These are phyloP conservation scores for Dinomys branickii DNA, from an alignment of 2,113 vertebrate genomes.

Conservation along the genomic window DNA sequence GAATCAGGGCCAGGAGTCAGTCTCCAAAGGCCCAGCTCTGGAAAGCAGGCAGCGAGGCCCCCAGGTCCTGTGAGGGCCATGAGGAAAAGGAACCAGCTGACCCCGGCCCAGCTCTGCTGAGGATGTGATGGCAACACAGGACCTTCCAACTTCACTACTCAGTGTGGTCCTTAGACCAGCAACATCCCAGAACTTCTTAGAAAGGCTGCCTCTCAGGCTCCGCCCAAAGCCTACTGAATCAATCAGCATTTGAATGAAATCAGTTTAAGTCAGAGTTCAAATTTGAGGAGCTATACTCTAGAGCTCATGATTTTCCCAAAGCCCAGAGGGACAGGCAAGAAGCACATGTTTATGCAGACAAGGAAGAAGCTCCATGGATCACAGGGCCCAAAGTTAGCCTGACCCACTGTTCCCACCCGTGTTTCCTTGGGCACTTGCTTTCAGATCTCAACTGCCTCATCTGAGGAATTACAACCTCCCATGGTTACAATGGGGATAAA, in stretches of 20 bases:
- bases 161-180: not conserved
- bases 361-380: accelerated
- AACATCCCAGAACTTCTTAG: not conserved
- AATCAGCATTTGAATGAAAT: not conserved
- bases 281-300: too few species aligned
- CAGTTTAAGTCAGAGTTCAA: too few species aligned
- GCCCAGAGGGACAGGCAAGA: accelerated
- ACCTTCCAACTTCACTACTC: not conserved
- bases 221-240: accelerated
- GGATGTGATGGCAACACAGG: not conserved
- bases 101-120: not conserved
- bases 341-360: accelerated
- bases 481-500: not conserved
- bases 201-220: not conserved
- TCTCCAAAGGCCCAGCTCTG: not conserved
- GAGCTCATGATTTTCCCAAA: not conserved
- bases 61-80: not conserved
- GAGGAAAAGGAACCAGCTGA: not conserved
- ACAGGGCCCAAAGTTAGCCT: not conserved
- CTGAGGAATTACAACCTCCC: not conserved
- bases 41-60: not conserved
- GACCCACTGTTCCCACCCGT: not conserved
- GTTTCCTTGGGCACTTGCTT: not conserved
- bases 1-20: too few species aligned
- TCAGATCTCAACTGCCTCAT: not conserved